These are phyloP conservation scores for Myotis lucifugus DNA, from an alignment of 2,113 vertebrate genomes.

Conservation along the genomic window DNA sequence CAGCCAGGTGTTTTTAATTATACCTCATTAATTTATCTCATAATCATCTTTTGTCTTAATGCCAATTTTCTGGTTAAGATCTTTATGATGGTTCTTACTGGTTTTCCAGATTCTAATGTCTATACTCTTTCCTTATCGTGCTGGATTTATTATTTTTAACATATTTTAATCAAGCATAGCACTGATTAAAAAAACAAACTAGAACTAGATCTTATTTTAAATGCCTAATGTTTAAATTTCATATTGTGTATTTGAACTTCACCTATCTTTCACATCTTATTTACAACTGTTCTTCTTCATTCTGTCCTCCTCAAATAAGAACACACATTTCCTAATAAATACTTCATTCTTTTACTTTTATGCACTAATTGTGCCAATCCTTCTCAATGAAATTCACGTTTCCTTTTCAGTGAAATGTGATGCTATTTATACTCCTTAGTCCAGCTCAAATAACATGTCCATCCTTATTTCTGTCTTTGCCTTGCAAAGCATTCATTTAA, in stretches of 20 bases:
- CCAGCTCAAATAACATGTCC: not conserved
- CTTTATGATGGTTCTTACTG: not conserved
- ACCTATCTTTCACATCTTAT: not conserved
- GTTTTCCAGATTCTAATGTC: not conserved
- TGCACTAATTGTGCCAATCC: not conserved
- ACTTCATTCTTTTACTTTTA: not conserved
- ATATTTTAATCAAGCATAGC: not conserved
- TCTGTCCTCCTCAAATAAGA: not conserved
- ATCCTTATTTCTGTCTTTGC: not conserved
- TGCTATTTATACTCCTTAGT: not conserved
- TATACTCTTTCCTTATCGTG: not conserved
- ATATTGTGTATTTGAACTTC: not conserved
- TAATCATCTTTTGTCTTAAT: not conserved
- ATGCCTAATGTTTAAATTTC: not conserved
- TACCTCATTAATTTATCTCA: not conserved
- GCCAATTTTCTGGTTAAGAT: not conserved
- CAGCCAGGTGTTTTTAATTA: not conserved
- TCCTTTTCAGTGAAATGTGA: slow-evolving; percentile 15
- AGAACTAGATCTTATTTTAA: not conserved
- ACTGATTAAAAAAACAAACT: not conserved
- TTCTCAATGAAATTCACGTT: not conserved
- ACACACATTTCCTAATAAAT: not conserved
- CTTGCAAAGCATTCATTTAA: not conserved
- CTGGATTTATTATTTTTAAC: slow-evolving; percentile 21
- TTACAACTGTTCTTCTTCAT: not conserved